Conservation (phyloP, 2,797 vertebrate species). For the Mycteria americana region DNA sequence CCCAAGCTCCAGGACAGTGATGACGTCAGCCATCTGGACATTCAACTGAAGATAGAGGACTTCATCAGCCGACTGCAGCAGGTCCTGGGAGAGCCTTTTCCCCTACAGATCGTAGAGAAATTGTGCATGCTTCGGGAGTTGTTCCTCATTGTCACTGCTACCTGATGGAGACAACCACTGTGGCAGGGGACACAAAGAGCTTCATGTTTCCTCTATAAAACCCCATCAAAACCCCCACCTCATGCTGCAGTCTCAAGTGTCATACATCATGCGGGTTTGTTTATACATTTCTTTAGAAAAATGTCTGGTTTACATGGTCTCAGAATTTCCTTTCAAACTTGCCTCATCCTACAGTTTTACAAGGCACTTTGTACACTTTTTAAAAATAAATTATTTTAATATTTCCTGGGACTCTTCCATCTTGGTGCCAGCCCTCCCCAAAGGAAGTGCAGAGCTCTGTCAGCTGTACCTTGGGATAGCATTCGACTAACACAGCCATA, state of each 20-base stretch:
- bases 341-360: not conserved
- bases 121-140: conserved; percentile 77
- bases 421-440: not conserved
- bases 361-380: not conserved
- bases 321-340: not conserved
- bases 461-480: not conserved
- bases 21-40: conserved; percentile 69
- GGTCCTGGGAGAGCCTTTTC: conserved; percentile 77
- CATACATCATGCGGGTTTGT: not conserved
- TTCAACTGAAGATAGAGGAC: conserved; percentile 74
- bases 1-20: conserved; percentile 77
- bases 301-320: not conserved
- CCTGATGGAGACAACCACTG: not conserved
- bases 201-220: not conserved
- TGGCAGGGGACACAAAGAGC: not conserved
- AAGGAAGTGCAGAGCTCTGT: not conserved
- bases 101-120: conserved; percentile 79
- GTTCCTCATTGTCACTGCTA: conserved; percentile 30
- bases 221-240: not conserved
- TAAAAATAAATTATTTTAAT: conserved; percentile 27
- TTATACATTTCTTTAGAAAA: not conserved
- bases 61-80: conserved; percentile 76
- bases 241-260: not conserved
- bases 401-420: not conserved
- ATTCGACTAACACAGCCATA: not conserved